These are phyloP conservation scores for Cinclus cinclus DNA, from an alignment of 2,113 vertebrate species.

Conservation along the genomic window DNA sequence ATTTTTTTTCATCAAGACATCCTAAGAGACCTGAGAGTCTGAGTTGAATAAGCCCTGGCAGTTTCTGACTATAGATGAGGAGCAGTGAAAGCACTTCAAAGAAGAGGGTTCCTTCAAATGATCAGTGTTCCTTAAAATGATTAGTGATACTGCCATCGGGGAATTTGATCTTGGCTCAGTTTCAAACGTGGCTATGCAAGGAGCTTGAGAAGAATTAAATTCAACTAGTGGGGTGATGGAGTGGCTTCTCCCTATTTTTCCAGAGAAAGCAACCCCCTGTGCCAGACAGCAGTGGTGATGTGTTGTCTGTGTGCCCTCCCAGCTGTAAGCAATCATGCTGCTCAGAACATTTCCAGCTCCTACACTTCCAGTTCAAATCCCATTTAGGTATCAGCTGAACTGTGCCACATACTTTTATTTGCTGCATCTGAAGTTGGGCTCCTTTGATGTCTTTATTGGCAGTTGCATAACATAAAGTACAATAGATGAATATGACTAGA, in stretches of 20 bases:
- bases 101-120: conserved; percentile 16
- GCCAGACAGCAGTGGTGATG: not conserved
- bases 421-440: not conserved
- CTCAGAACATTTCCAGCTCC: not conserved
- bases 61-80: not conserved
- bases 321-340: not conserved
- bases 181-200: not conserved
- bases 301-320: not conserved
- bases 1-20: not conserved
- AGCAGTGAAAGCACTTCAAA: conserved; percentile 16
- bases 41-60: not conserved
- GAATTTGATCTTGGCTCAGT: conserved; percentile 7
- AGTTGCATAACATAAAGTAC: not conserved
- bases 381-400: not conserved
- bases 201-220: conserved; percentile 18
- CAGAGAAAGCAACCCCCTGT: not conserved
- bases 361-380: not conserved
- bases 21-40: not conserved
- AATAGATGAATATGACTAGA: not conserved
- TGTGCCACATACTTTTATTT: not conserved
- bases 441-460: not conserved
- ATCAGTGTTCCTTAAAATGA: not conserved
- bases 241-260: not conserved
- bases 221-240: not conserved
- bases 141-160: not conserved